Conservation (phyloP, 2,888 invertebrate species). For the Callyntrura guangdongensis region DNA sequence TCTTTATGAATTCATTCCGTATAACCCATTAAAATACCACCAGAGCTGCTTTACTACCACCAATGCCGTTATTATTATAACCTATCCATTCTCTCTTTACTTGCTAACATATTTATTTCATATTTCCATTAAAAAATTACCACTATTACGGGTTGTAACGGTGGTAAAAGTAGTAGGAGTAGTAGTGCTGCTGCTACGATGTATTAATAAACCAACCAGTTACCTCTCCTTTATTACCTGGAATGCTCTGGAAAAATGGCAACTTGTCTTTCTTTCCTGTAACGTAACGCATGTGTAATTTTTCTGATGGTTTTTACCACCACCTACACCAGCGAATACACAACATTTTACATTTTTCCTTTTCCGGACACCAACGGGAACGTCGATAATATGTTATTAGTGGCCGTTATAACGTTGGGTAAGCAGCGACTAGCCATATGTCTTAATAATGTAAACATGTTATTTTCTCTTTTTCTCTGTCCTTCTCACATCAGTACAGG, state of each 20-base stretch:
- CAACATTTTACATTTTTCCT: constrained; percentile 28
- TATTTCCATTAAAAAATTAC: constrained; percentile 51
- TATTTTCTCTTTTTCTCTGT: constrained; percentile 9
- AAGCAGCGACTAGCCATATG: constrained; percentile 10
- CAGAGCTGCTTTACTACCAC: constrained; percentile 32
- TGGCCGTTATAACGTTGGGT: constrained; percentile 13
- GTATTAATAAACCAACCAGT: neutral
- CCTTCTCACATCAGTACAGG: neutral
- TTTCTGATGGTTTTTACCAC: constrained; percentile 47
- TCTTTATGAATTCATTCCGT: constrained; percentile 48
- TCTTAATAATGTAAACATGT: constrained; percentile 21
- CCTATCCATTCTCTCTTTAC: constrained; percentile 25
- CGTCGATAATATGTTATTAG: constrained; percentile 47
- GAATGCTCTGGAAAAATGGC: constrained; percentile 32
- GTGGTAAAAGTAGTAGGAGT: no score
- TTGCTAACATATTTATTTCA: constrained; percentile 54
- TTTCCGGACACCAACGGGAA: constrained; percentile 12
- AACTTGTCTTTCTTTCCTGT: constrained; percentile 31
- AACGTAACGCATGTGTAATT: constrained; percentile 2
- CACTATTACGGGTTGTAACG: neutral
- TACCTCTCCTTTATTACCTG: neutral
- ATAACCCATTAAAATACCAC: constrained; percentile 38
- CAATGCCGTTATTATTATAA: constrained; percentile 13
- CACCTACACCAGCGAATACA: neutral
- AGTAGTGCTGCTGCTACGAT: neutral